These are phyloP conservation scores for Dicyrtoma fusca DNA, from an alignment of 2,888 invertebrate species.

Conservation along the genomic window DNA sequence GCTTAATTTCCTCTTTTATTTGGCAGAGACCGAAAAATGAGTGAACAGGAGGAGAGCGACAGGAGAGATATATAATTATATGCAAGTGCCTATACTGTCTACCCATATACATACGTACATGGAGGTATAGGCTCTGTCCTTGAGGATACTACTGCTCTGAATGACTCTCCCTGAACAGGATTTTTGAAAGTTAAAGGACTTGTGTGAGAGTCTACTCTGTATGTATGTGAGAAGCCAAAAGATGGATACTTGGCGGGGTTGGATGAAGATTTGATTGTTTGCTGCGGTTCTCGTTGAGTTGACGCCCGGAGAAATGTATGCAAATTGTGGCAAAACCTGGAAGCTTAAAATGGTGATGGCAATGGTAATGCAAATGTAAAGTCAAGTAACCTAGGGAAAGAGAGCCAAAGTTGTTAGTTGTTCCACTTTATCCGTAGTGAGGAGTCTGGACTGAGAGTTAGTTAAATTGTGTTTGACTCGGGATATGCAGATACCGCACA, in stretches of 20 bases:
- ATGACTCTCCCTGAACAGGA: not conserved
- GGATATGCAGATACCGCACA: too few relatives aligned
- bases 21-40: too few relatives aligned
- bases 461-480: too few relatives aligned
- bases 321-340: conserved; percentile 33
- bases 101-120: too few relatives aligned
- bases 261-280: not conserved
- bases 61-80: too few relatives aligned
- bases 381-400: conserved; percentile 12
- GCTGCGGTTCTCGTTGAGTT: not conserved
- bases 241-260: not conserved
- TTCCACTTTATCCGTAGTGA: not conserved
- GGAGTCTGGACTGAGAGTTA: not conserved
- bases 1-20: too few relatives aligned
- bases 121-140: too few relatives aligned
- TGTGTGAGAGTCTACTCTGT: not conserved
- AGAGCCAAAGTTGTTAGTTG: conserved; percentile 6
- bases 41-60: too few relatives aligned
- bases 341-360: conserved; percentile 1
- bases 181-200: not conserved
- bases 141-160: too few relatives aligned
- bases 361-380: conserved; percentile 14
- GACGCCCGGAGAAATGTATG: conserved; percentile 35
- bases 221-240: not conserved
- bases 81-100: too few relatives aligned